A percentile compares a stretch with the other conserved stretches of the same genome.
Conservation (phyloP, 2,797 vertebrate species). For the Takifugu rubripes region DNA sequence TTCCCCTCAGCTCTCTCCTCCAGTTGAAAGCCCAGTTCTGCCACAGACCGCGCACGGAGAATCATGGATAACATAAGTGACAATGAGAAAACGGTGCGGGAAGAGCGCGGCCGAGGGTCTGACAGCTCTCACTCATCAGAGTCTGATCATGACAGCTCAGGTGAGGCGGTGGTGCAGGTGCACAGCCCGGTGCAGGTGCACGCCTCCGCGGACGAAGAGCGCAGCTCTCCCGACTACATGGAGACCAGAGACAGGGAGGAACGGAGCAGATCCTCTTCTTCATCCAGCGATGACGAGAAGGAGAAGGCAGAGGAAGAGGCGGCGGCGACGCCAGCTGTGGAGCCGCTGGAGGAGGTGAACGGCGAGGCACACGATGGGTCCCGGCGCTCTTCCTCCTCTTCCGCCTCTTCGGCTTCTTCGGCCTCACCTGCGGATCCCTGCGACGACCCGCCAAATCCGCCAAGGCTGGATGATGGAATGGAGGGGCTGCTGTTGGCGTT, state of each 20-base stretch:
- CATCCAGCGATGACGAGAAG: conserved; percentile 43
- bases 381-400: conserved; percentile 57
- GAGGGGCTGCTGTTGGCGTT: conserved; percentile 59
- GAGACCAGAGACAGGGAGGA: conserved; percentile 39
- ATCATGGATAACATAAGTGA: conserved; percentile 62
- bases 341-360: conserved; percentile 26
- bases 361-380: conserved; percentile 39
- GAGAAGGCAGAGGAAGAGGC: not conserved
- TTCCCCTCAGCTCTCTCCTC: conserved; percentile 11
- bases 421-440: conserved; percentile 21
- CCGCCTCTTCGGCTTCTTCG: conserved; percentile 35
- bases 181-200: conserved; percentile 54
- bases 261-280: conserved; percentile 27
- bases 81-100: conserved; percentile 5
- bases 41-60: not conserved
- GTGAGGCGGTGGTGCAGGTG: conserved; percentile 32
- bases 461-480: conserved; percentile 32
- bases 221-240: conserved; percentile 58
- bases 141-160: conserved; percentile 18
- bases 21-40: not conserved
- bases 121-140: conserved; percentile 7
- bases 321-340: not conserved
- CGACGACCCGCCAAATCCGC: not conserved
- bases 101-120: conserved; percentile 15
- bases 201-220: conserved; percentile 10